These are phyloP conservation scores for Dendrophyllia cribrosa DNA, from an alignment of 64 coral and sea anemone genomes.

Conservation along the genomic window DNA sequence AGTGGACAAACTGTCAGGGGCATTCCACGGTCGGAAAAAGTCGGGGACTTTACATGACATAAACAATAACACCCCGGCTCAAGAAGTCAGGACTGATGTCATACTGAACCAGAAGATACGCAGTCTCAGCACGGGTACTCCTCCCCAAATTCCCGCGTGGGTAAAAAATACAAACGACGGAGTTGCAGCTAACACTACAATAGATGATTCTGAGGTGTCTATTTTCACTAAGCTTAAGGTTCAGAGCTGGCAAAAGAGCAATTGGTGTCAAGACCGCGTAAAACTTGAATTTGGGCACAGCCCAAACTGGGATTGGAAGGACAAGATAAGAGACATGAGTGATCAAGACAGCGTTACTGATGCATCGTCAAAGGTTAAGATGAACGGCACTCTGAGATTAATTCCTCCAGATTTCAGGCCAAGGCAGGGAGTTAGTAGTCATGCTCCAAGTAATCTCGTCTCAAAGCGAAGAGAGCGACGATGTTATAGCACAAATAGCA, in stretches of 20 bases:
- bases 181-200: neutral
- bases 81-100: neutral
- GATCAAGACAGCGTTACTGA: no score
- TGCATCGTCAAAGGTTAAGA: no score
- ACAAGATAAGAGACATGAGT: neutral
- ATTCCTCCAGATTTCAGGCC: no score
- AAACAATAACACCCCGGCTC: neutral
- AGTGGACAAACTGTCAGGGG: neutral
- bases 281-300: neutral
- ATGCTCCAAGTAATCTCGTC: no score
- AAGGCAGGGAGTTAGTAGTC: no score
- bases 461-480: neutral
- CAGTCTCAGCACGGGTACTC: conserved; percentile 4
- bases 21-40: no score
- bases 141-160: neutral
- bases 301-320: neutral
- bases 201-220: neutral
- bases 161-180: neutral
- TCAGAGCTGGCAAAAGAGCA: neutral
- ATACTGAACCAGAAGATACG: neutral
- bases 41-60: neutral
- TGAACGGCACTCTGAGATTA: no score
- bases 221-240: neutral
- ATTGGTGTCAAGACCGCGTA: neutral
- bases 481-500: neutral